Percentiles rank a stretch among this genome's conserved stretches.
phyloP scores from a whole-genome alignment of 2,797 vertebrate genomes.

The Sebastes steindachneri region DNA sequence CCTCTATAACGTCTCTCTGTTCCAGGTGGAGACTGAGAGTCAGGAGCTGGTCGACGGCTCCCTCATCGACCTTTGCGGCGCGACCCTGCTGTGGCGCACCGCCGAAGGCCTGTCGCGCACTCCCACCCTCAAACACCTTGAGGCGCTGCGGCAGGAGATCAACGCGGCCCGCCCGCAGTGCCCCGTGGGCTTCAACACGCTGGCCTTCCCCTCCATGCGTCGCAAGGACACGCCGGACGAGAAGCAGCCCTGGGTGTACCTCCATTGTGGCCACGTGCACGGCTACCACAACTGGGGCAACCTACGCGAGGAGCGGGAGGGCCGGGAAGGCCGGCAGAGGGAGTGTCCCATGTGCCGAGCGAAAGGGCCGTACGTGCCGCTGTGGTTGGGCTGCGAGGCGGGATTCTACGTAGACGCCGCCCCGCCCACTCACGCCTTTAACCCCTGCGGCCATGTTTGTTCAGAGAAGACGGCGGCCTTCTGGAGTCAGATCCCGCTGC shows the following conservation, averaged over 20 bases:
- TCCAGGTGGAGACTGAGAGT: slow-evolving; percentile 92
- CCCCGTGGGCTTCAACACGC: slow-evolving; percentile 98
- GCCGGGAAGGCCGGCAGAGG: slow-evolving; percentile 89
- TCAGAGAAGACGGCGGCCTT: slow-evolving; percentile 97
- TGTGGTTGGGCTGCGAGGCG: slow-evolving; percentile 97
- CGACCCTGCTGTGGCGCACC: slow-evolving; percentile 96
- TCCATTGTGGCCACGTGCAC: slow-evolving; percentile 95
- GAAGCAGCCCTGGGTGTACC: slow-evolving; percentile 98
- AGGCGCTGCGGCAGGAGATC: slow-evolving; percentile 97
- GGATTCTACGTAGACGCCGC: slow-evolving; percentile 97
- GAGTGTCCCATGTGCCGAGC: slow-evolving; percentile 99
- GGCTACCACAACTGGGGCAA: slow-evolving; percentile 98
- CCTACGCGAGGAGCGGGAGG: slow-evolving; percentile 81
- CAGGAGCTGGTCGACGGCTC: slow-evolving; percentile 98
- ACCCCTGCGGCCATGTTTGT: slow-evolving; percentile 95
- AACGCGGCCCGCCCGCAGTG: slow-evolving; percentile 97
- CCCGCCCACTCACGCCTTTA: slow-evolving; percentile 95
- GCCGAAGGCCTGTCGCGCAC: slow-evolving; percentile 95
- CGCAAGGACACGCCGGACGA: slow-evolving; percentile 97
- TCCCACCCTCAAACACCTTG: slow-evolving; percentile 96
- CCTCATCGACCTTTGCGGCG: slow-evolving; percentile 95
- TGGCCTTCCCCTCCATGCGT: slow-evolving; percentile 98
- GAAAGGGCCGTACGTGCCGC: slow-evolving; percentile 94
- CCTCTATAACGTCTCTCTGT: neutral
- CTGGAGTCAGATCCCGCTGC: slow-evolving; percentile 98